Percentiles rank a stretch among this genome's conserved stretches.
Conservation (phyloP, 1,140 invertebrate species). For the Mactra quadrangularis region DNA sequence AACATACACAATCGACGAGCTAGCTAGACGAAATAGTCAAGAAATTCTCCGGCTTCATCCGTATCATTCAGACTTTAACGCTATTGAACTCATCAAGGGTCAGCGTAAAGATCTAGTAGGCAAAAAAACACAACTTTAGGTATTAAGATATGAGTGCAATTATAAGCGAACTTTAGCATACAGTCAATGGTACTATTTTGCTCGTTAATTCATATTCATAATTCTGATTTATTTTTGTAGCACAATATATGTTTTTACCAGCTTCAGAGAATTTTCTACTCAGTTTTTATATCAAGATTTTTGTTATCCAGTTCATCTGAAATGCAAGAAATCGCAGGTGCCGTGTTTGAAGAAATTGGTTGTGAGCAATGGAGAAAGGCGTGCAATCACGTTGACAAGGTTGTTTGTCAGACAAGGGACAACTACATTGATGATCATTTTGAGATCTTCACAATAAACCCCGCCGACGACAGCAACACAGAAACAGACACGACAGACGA, state of each 20-base stretch:
- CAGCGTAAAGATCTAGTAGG: not conserved
- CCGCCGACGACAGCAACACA: too few relatives aligned
- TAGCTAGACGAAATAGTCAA: not conserved
- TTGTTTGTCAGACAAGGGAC: too few relatives aligned
- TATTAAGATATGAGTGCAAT: too few relatives aligned
- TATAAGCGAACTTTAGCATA: too few relatives aligned
- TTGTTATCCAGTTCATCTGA: conserved; percentile 2
- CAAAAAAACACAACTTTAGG: too few relatives aligned
- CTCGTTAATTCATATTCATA: not conserved
- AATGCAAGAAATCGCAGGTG: not conserved
- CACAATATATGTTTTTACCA: not conserved
- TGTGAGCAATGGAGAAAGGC: not conserved
- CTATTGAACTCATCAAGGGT: conserved; percentile 6
- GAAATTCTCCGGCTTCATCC: conserved; percentile 13
- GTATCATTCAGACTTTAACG: conserved; percentile 9
- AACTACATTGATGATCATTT: too few relatives aligned
- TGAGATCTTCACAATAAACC: too few relatives aligned
- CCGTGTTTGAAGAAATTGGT: not conserved
- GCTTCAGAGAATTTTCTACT: not conserved
- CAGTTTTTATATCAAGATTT: too few relatives aligned
- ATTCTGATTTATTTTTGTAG: too few relatives aligned
- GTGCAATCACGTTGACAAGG: conserved; percentile 12
- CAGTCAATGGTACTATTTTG: too few relatives aligned
- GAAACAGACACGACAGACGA: too few relatives aligned
- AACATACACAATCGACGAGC: not conserved